A percentile compares a stretch with the other conserved stretches of the same genome.
These are phyloP conservation scores for Mermis nigrescens DNA, from an alignment of 2,888 invertebrate genomes.

Conservation along the genomic window DNA sequence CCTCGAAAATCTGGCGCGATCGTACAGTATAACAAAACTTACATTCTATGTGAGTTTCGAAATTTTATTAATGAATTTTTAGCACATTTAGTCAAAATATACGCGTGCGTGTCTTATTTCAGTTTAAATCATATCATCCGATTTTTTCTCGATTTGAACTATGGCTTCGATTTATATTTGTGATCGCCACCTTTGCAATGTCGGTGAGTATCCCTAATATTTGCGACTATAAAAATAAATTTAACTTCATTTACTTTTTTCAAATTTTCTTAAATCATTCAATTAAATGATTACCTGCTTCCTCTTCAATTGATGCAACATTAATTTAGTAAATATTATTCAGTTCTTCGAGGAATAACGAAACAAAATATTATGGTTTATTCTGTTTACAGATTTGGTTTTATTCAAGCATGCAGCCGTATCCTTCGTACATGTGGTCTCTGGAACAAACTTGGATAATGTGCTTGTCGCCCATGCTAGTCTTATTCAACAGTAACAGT, in stretches of 20 bases:
- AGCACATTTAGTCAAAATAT: too few relatives aligned
- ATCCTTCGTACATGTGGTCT: constrained; percentile 76
- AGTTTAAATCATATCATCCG: constrained; percentile 90
- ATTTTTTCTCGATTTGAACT: constrained; percentile 90
- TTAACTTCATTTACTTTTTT: too few relatives aligned
- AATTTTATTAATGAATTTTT: constrained; percentile 13
- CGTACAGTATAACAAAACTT: constrained; percentile 52
- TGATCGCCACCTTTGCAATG: constrained; percentile 53
- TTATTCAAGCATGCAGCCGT: constrained; percentile 64
- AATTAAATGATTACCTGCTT: too few relatives aligned
- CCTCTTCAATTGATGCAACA: too few relatives aligned
- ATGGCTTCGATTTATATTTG: constrained; percentile 83
- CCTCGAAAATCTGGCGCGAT: constrained; percentile 42
- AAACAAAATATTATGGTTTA: neutral
- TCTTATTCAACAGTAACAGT: constrained; percentile 81
- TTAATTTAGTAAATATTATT: neutral
- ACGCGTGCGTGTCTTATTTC: constrained; percentile 39
- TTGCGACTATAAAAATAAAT: too few relatives aligned
- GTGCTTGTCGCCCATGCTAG: constrained; percentile 58
- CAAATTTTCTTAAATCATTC: too few relatives aligned
- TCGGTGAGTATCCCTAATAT: constrained; percentile 4
- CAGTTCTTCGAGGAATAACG: neutral
- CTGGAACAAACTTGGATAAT: constrained; percentile 94
- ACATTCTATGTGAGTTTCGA: constrained; percentile 25
- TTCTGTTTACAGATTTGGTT: constrained; percentile 59